A percentile compares a stretch with the other conserved stretches of the same genome.
Conservation (phyloP, 2,888 invertebrate genomes). For the Leptinotarsa rubiginosa region DNA sequence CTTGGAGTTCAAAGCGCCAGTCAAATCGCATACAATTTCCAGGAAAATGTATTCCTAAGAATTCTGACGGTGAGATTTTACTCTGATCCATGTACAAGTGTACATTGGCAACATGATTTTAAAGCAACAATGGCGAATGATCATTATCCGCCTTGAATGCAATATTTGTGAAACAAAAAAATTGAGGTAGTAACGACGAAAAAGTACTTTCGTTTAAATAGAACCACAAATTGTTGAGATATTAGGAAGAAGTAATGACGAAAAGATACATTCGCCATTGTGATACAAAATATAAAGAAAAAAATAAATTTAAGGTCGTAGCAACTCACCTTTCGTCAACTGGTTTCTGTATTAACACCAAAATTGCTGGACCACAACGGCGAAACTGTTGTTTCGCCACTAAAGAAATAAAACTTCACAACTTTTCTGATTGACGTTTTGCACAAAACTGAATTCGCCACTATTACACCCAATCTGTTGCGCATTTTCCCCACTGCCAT, state of each 20-base stretch:
- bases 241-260: background rate
- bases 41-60: background rate
- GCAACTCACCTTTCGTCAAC: slow-evolving; percentile 1
- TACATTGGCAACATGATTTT: background rate
- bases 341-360: background rate
- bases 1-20: background rate
- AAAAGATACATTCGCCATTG: slow-evolving; percentile 1
- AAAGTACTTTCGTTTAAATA: background rate
- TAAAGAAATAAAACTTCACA: background rate
- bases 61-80: background rate
- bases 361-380: slow-evolving; percentile 7
- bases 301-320: background rate
- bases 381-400: background rate
- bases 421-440: background rate
- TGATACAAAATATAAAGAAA: background rate
- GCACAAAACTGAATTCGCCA: slow-evolving; percentile 4
- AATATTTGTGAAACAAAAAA: background rate
- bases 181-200: background rate
- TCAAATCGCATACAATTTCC: too few relatives aligned
- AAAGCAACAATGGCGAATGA: slow-evolving; percentile 1
- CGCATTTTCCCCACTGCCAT: background rate
- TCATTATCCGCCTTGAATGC: background rate
- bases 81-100: background rate
- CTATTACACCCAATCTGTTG: background rate
- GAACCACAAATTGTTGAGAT: background rate